A percentile compares a stretch with the other conserved stretches of the same genome.
These are phyloP conservation scores for Menidia beryllina DNA, from an alignment of 2,113 vertebrate species.

Conservation along the genomic window DNA sequence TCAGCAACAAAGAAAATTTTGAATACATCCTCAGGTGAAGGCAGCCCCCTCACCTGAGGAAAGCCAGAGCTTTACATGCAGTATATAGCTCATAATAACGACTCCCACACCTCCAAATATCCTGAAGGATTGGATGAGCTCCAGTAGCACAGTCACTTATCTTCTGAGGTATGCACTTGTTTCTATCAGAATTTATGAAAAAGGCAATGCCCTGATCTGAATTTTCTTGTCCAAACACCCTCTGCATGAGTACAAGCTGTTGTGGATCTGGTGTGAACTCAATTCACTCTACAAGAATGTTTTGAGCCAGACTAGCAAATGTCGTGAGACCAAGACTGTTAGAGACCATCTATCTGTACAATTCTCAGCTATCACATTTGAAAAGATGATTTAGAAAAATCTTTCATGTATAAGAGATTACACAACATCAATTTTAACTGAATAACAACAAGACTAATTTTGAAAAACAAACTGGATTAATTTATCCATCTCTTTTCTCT, in stretches of 20 bases:
- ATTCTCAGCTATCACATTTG: no score
- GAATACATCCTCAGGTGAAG: constrained; percentile 43
- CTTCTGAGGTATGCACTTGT: constrained; percentile 27
- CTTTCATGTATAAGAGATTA: no score
- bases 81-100: constrained; percentile 47
- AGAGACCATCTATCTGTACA: no score
- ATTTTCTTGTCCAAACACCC: constrained; percentile 41
- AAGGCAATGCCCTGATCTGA: constrained; percentile 44
- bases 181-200: constrained; percentile 28
- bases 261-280: no score
- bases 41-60: constrained; percentile 54
- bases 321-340: no score
- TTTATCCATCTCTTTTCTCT: no score
- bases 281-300: no score
- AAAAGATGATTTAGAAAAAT: no score
- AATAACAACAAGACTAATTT: no score
- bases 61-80: constrained; percentile 36
- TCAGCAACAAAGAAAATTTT: background rate
- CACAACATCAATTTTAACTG: no score
- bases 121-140: constrained; percentile 43
- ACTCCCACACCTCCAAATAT: constrained; percentile 43
- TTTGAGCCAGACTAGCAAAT: no score
- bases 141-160: constrained; percentile 42
- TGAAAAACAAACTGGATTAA: no score
- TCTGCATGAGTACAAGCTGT: constrained; percentile 43